Conservation (phyloP, 2,888 invertebrate genomes). For the Agriopis aurantiaria region DNA sequence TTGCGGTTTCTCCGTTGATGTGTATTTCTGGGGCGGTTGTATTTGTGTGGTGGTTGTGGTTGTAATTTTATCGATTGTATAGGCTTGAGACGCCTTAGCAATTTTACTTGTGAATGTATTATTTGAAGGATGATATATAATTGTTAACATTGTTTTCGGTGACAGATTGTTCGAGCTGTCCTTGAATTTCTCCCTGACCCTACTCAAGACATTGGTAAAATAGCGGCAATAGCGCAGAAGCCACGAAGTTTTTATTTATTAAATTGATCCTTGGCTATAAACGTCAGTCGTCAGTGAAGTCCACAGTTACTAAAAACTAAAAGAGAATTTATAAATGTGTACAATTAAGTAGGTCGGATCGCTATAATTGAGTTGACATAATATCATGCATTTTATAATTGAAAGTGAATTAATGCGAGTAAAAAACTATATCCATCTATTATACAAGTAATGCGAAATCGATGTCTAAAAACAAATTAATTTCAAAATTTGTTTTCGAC, state of each 20-base stretch:
- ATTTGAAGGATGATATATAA: not conserved
- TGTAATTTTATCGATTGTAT: slow-evolving; percentile 18
- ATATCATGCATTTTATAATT: slow-evolving; percentile 2
- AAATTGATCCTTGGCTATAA: too few relatives aligned
- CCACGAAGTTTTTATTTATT: too few relatives aligned
- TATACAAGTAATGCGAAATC: slow-evolving; percentile 68
- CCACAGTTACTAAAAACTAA: too few relatives aligned
- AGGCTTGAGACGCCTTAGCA: not conserved
- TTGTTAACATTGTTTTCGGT: not conserved
- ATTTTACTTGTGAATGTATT: not conserved
- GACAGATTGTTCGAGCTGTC: not conserved
- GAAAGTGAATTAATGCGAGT: slow-evolving; percentile 25
- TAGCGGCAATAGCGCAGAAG: too few relatives aligned
- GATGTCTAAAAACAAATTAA: slow-evolving; percentile 74
- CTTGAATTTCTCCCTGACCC: not conserved
- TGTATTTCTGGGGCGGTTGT: slow-evolving; percentile 54
- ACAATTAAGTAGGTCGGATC: not conserved
- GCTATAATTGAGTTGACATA: not conserved
- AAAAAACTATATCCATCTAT: slow-evolving; percentile 56
- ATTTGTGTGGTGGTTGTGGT: slow-evolving; percentile 36
- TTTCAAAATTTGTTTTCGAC: slow-evolving; percentile 70
- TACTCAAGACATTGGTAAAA: too few relatives aligned
- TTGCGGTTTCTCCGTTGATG: slow-evolving; percentile 70
- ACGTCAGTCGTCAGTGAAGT: too few relatives aligned
- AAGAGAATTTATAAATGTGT: too few relatives aligned